Conservation (phyloP, 2,797 vertebrate genomes). For the Mormyrops attenuatus region DNA sequence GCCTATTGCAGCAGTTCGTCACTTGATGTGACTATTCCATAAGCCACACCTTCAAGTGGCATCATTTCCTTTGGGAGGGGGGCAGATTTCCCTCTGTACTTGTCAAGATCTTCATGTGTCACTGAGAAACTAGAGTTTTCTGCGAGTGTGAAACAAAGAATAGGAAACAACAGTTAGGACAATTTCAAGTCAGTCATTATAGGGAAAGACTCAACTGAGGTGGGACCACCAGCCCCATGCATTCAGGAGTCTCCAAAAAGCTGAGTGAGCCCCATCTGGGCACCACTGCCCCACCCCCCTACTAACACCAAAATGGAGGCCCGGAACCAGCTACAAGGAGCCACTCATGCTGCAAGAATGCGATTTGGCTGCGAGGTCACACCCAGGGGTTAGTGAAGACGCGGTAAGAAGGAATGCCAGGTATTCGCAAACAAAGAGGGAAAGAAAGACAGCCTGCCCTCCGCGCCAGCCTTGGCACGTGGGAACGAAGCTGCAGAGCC, state of each 20-base stretch:
- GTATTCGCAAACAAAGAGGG: neutral
- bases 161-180: neutral
- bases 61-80: neutral
- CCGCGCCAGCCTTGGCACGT: neutral
- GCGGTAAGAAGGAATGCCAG: neutral
- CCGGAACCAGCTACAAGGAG: neutral
- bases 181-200: neutral
- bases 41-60: neutral
- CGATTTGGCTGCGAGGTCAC: neutral
- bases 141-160: neutral
- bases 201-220: neutral
- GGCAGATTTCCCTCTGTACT: neutral
- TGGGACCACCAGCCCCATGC: neutral
- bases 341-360: conserved; percentile 1
- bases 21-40: neutral
- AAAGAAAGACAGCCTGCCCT: neutral
- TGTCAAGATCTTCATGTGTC: neutral
- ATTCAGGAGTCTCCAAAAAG: neutral
- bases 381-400: neutral
- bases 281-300: neutral
- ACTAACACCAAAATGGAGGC: neutral
- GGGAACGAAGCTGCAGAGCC: neutral
- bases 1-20: neutral
- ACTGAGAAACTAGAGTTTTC: neutral
- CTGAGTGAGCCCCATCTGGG: neutral